Evolutionary conservation across 2,797 vertebrate species (phyloP).

Genomic region (Micrastur ruficollis): DNA sequence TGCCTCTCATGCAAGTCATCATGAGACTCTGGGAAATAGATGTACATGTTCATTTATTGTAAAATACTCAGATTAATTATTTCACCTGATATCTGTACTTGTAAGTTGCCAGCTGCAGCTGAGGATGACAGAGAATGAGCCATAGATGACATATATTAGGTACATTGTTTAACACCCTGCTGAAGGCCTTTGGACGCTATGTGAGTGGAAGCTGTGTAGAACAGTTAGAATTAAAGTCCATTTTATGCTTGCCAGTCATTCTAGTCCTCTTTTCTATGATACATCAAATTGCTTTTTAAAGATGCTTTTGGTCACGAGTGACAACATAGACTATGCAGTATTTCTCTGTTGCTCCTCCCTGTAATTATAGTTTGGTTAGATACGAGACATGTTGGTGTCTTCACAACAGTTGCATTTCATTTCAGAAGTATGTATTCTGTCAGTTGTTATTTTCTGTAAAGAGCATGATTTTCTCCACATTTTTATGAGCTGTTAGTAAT

Average conservation of each 20-base stretch:
- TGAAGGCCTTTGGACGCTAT: background rate
- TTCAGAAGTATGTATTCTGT: background rate
- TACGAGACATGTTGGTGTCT: background rate
- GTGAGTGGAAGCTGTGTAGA: background rate
- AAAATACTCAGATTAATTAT: slow-evolving; percentile 80
- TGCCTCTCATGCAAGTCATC: slow-evolving; percentile 71
- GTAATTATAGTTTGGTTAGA: background rate
- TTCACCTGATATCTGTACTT: slow-evolving; percentile 74
- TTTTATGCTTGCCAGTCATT: slow-evolving; percentile 27
- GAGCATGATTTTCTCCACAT: background rate
- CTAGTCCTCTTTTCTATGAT: background rate
- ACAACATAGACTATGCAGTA: background rate
- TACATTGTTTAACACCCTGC: background rate
- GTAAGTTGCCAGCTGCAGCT: slow-evolving; percentile 68
- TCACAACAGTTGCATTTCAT: background rate
- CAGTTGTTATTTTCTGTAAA: background rate
- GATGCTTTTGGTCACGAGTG: background rate
- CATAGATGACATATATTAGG: background rate
- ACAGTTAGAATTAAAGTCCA: background rate
- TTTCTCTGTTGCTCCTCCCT: background rate
- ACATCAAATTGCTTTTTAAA: slow-evolving; percentile 13
- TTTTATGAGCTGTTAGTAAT: background rate
- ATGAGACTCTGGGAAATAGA: slow-evolving; percentile 74
- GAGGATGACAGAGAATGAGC: slow-evolving; percentile 10
- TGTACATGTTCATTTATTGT: slow-evolving; percentile 77